Percentiles rank a stretch among this genome's conserved stretches.
Evolutionary conservation across 2,113 vertebrate species (phyloP).

Genomic region (Psettodes erumei): DNA sequence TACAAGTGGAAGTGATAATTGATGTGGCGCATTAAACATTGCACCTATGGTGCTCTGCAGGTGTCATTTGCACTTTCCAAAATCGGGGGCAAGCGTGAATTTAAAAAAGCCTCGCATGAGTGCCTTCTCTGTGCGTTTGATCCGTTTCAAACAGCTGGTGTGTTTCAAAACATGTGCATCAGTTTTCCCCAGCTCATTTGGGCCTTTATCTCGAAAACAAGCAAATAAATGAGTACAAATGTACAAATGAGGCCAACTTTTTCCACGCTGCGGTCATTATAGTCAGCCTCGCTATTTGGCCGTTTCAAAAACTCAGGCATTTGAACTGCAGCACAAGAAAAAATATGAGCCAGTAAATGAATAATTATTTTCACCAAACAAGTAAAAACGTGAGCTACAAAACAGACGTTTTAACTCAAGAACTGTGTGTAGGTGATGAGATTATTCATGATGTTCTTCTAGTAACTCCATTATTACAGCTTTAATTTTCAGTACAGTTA

Average conservation of each 20-base stretch:
- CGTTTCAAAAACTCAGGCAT: background rate
- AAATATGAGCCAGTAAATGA: conserved; percentile 1
- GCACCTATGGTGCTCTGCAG: background rate
- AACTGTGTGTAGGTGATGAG: conserved; percentile 11
- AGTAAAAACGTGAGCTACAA: conserved; percentile 24
- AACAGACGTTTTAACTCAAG: background rate
- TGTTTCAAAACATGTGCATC: conserved; percentile 8
- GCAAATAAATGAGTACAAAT: background rate
- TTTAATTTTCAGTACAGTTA: conserved; percentile 10
- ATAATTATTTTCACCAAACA: conserved; percentile 21
- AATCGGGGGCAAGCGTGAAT: background rate
- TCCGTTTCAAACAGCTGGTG: background rate
- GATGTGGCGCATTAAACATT: background rate
- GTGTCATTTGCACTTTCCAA: conserved; percentile 16
- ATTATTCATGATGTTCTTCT: conserved; percentile 19
- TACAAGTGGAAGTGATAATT: conserved; percentile 20
- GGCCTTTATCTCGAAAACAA: conserved; percentile 22
- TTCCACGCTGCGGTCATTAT: background rate
- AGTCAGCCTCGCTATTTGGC: conserved; percentile 1
- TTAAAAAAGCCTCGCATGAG: background rate
- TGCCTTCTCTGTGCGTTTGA: background rate
- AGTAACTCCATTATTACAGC: conserved; percentile 18
- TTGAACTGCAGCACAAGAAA: conserved; percentile 4
- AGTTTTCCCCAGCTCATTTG: background rate
- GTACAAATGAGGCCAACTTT: conserved; percentile 2